A percentile compares a stretch with the other conserved stretches of the same genome.
Conservation (phyloP, 2,797 vertebrate species). For the Sebastes paucispinis region DNA sequence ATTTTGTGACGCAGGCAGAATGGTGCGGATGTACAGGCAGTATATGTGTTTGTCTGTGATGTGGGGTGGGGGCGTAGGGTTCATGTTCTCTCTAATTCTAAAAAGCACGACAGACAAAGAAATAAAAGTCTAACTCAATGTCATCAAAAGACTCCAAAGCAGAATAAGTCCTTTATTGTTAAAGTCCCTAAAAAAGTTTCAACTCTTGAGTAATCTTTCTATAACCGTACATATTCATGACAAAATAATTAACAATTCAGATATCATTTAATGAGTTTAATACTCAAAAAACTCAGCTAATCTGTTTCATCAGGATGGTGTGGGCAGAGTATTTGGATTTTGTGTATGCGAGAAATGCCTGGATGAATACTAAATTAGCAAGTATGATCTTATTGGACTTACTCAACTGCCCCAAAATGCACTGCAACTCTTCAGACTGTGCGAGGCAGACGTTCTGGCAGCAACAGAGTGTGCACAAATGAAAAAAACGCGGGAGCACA, state of each 20-base stretch:
- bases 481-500: too few relatives aligned
- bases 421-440: background rate
- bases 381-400: background rate
- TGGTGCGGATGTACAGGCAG: background rate
- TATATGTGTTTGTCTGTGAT: background rate
- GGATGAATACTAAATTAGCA: background rate
- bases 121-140: background rate
- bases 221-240: background rate
- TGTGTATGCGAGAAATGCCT: background rate
- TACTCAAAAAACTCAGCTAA: background rate
- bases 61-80: background rate
- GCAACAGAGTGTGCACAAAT: too few relatives aligned
- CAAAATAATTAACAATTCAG: background rate
- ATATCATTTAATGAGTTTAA: background rate
- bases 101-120: background rate
- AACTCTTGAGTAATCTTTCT: background rate
- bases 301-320: background rate
- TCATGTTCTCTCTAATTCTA: background rate
- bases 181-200: background rate
- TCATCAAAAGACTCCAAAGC: background rate
- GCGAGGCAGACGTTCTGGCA: too few relatives aligned
- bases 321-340: background rate
- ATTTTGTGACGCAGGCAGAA: constrained; percentile 33
- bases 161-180: background rate
- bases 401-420: background rate